Percentiles rank a stretch among this genome's conserved stretches.
Conservation (phyloP, 2,797 vertebrate genomes). For the Bradypodion pumilum region DNA sequence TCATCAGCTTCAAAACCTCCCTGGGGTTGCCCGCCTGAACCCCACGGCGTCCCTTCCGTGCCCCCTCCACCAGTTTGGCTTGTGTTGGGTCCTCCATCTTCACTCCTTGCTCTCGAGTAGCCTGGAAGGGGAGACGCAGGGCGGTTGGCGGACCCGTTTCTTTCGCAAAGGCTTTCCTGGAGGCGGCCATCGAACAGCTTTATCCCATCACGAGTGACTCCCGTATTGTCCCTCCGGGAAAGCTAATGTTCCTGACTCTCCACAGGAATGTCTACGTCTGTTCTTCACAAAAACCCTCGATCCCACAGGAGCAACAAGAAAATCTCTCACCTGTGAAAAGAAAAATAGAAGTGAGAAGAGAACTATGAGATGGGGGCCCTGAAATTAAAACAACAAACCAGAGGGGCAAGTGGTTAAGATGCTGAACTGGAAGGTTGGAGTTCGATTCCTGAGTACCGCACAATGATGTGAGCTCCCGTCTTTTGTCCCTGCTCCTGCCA, state of each 20-base stretch:
- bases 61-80: not conserved
- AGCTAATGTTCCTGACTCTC: not conserved
- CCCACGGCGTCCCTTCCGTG: not conserved
- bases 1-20: not conserved
- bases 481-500: too few species aligned
- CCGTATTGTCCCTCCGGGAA: not conserved
- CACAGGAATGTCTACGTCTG: too few species aligned
- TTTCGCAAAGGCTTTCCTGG: not conserved
- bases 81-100: conserved; percentile 1
- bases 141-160: not conserved
- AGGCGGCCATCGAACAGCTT: conserved; percentile 18
- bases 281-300: not conserved
- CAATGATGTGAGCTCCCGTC: too few species aligned
- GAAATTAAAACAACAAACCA: too few species aligned
- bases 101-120: not conserved
- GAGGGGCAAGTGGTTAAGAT: too few species aligned
- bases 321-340: not conserved
- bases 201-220: conserved; percentile 15
- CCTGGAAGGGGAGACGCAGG: not conserved
- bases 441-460: too few species aligned
- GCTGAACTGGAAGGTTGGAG: too few species aligned
- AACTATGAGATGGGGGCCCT: too few species aligned
- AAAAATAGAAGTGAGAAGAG: not conserved
- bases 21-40: not conserved
- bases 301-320: not conserved